These are phyloP conservation scores for Octomys mimax DNA, from an alignment of 2,797 vertebrate species.

Conservation along the genomic window DNA sequence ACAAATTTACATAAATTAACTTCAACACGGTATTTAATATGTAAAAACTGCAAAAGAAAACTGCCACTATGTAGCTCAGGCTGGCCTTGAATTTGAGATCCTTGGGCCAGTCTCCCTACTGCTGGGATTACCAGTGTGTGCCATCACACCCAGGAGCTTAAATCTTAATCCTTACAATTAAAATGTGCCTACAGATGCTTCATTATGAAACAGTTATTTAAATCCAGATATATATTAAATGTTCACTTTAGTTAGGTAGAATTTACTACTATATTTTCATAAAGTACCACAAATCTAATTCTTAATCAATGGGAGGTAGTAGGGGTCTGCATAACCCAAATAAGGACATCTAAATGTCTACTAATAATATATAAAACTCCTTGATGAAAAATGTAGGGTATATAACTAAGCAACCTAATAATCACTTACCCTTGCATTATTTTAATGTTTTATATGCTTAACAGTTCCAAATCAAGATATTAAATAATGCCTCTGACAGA, in stretches of 20 bases:
- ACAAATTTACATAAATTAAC: neutral
- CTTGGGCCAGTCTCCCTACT: neutral
- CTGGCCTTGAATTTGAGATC: neutral
- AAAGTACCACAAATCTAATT: neutral
- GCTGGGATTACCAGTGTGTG: neutral
- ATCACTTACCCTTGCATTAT: neutral
- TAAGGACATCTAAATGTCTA: slow-evolving; percentile 11
- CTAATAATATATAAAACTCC: neutral
- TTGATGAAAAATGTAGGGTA: neutral
- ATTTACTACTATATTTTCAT: neutral
- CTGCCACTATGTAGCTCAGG: neutral
- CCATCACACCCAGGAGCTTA: neutral
- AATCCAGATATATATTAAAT: neutral
- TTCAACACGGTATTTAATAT: slow-evolving; percentile 50
- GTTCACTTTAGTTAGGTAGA: neutral
- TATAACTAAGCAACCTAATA: slow-evolving; percentile 11
- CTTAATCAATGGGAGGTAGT: neutral
- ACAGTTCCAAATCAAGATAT: slow-evolving; percentile 14
- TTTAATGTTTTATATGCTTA: slow-evolving; percentile 9
- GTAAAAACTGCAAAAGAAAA: slow-evolving; percentile 42
- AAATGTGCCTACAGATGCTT: neutral
- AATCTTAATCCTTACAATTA: slow-evolving; percentile 1
- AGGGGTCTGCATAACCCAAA: neutral
- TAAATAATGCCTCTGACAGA: slow-evolving; percentile 14
- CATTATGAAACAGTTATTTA: neutral